Percentiles rank a stretch among this genome's conserved stretches.
These are phyloP conservation scores for Lycorma delicatula DNA, from an alignment of 1,140 invertebrate species.

Conservation along the genomic window DNA sequence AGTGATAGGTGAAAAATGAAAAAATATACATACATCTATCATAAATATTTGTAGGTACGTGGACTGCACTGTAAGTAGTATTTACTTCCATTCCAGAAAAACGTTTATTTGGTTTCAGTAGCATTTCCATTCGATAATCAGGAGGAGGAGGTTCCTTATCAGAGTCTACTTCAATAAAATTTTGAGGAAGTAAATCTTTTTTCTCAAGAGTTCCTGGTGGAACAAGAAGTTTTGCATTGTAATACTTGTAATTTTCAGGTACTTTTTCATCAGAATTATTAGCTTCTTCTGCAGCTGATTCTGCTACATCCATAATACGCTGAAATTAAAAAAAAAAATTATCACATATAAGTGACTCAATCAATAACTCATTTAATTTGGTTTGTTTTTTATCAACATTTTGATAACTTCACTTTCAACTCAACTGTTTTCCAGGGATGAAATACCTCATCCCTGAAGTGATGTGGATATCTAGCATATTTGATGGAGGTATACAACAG, in stretches of 20 bases:
- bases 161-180: conserved; percentile 1
- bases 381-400: neutral
- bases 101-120: conserved; percentile 57
- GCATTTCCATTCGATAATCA: conserved; percentile 42
- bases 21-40: conserved; percentile 72
- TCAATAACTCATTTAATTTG: neutral
- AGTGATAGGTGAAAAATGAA: no score
- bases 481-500: neutral
- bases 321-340: conserved; percentile 31
- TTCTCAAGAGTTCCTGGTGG: conserved; percentile 30
- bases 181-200: neutral
- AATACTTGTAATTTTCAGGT: conserved; percentile 55
- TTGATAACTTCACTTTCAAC: neutral
- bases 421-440: neutral
- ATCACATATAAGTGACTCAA: neutral
- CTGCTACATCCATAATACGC: conserved; percentile 73
- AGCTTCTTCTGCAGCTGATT: conserved; percentile 55
- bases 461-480: neutral
- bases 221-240: conserved; percentile 64
- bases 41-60: conserved; percentile 93
- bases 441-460: neutral
- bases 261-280: conserved; percentile 46
- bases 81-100: conserved; percentile 78
- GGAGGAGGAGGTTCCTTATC: conserved; percentile 42
- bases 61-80: conserved; percentile 75